Conservation (phyloP, 2,797 vertebrate species). For the Amniataba percoides region DNA sequence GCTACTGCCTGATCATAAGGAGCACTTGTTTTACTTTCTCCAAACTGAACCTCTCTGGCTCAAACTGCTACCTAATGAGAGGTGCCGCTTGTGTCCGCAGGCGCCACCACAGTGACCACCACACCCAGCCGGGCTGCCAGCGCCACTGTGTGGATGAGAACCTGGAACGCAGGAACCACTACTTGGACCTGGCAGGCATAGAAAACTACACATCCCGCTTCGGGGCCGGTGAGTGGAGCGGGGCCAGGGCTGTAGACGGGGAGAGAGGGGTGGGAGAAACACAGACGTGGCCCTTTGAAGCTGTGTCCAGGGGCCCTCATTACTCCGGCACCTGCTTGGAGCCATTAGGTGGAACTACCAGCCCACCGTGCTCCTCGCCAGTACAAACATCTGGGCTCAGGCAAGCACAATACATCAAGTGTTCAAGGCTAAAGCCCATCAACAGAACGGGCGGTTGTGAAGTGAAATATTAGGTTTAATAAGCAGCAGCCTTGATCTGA, state of each 20-base stretch:
- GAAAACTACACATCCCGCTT: constrained; percentile 99
- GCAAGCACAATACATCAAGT: constrained; percentile 75
- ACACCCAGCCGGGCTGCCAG: constrained; percentile 90
- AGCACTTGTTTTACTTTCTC: constrained; percentile 67
- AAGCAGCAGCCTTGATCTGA: constrained; percentile 70
- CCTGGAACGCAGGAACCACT: constrained; percentile 99
- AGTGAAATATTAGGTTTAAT: constrained; percentile 70
- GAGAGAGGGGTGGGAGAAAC: constrained; percentile 38
- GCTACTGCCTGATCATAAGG: constrained; percentile 62
- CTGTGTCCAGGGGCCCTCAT: constrained; percentile 72
- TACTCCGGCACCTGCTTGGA: constrained; percentile 79
- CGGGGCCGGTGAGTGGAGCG: constrained; percentile 89
- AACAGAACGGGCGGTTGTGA: constrained; percentile 53
- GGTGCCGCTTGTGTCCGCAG: constrained; percentile 82
- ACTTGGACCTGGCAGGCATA: constrained; percentile 98
- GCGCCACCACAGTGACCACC: constrained; percentile 88
- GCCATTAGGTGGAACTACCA: constrained; percentile 69
- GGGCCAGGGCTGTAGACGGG: constrained; percentile 49
- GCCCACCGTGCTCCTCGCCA: constrained; percentile 60
- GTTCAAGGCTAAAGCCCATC: constrained; percentile 69
- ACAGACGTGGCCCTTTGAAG: constrained; percentile 72
- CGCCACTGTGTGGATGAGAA: constrained; percentile 97
- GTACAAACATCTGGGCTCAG: constrained; percentile 75
- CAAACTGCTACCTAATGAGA: constrained; percentile 73
- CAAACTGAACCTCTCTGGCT: constrained; percentile 63